phyloP scores from a whole-genome alignment of 2,797 vertebrate genomes.

The Craterocephalus amniculus region DNA sequence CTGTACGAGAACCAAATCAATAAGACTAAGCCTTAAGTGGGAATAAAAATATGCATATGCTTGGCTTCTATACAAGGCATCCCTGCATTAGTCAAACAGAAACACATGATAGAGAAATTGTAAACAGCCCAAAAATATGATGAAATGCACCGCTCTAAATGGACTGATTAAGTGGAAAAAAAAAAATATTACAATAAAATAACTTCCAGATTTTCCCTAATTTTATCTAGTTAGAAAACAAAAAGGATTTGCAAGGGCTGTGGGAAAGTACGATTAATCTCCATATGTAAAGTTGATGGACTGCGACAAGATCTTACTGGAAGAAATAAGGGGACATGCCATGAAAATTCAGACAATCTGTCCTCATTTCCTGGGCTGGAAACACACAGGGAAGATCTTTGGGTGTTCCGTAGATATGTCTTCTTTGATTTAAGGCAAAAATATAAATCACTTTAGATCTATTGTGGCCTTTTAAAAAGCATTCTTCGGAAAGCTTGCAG shows the following conservation, averaged over 20 bases:
- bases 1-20: slow-evolving; percentile 54
- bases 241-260: slow-evolving; percentile 54
- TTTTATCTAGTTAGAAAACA: slow-evolving; percentile 52
- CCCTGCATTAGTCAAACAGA: slow-evolving; percentile 57
- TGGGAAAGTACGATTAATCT: slow-evolving; percentile 67
- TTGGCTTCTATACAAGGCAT: slow-evolving; percentile 61
- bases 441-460: slow-evolving; percentile 22
- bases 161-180: slow-evolving; percentile 57
- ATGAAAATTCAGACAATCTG: slow-evolving; percentile 67
- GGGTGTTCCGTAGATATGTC: slow-evolving; percentile 33
- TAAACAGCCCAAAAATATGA: slow-evolving; percentile 70
- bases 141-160: slow-evolving; percentile 62
- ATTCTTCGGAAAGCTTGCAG: not conserved
- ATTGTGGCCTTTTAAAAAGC: not conserved
- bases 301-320: slow-evolving; percentile 53
- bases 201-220: slow-evolving; percentile 64
- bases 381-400: slow-evolving; percentile 35
- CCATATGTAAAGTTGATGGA: slow-evolving; percentile 60
- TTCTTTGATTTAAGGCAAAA: slow-evolving; percentile 38
- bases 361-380: slow-evolving; percentile 60
- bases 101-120: slow-evolving; percentile 56
- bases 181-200: slow-evolving; percentile 67
- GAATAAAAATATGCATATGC: slow-evolving; percentile 57
- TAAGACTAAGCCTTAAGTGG: slow-evolving; percentile 52
- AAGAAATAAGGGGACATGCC: slow-evolving; percentile 65